phyloP scores from a whole-genome alignment of 1,140 invertebrate species.

The Physella acuta region DNA sequence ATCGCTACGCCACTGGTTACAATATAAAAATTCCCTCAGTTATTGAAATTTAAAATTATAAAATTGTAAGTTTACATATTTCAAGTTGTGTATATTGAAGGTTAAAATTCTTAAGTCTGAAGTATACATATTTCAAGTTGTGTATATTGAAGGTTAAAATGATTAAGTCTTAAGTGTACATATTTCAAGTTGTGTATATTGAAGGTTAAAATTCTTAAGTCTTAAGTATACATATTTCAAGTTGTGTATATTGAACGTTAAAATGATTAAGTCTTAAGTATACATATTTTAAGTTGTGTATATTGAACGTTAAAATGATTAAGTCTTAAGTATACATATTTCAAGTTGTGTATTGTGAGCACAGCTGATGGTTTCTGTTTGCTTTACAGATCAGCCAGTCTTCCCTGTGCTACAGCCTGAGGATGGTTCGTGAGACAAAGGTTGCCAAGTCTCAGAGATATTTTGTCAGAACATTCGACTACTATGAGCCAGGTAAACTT shows the following conservation, averaged over 20 bases:
- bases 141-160: neutral
- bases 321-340: neutral
- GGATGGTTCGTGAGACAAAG: conserved; percentile 20
- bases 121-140: neutral
- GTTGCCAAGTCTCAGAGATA: conserved; percentile 85
- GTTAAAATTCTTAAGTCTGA: neutral
- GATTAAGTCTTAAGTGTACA: neutral
- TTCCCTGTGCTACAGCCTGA: conserved; percentile 28
- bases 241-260: neutral
- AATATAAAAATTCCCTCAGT: neutral
- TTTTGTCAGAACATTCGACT: conserved; percentile 85
- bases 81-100: neutral
- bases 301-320: neutral
- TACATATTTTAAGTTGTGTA: neutral
- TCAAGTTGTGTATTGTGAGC: neutral
- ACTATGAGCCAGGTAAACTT: conserved; percentile 79
- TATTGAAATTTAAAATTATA: neutral
- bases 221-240: too few species aligned
- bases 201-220: neutral
- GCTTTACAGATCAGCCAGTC: conserved; percentile 28
- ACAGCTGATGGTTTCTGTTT: neutral
- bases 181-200: too few species aligned
- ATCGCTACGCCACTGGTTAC: neutral
- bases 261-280: neutral
- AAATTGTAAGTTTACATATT: neutral